Conservation (phyloP, 2,888 invertebrate genomes). For the Salpingus planirostris region DNA sequence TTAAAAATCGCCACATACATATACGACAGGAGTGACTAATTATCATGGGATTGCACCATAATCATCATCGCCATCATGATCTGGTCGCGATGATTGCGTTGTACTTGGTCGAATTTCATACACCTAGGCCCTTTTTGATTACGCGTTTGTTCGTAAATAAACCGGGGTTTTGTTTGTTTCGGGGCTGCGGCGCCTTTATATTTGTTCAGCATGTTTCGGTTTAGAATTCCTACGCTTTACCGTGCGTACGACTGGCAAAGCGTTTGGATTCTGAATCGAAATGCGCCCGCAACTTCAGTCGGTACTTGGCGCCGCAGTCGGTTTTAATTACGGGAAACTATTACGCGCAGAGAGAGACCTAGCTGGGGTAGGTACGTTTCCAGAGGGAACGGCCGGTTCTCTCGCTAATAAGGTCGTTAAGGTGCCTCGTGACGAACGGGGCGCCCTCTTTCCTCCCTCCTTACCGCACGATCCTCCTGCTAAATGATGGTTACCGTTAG, state of each 20-base stretch:
- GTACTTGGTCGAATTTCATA: too few relatives aligned
- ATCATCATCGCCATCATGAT: too few relatives aligned
- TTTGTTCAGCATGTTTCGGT: slow-evolving; percentile 47
- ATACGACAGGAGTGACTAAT: too few relatives aligned
- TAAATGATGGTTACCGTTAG: slow-evolving; percentile 21
- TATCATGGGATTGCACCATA: too few relatives aligned
- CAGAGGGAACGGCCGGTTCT: background rate
- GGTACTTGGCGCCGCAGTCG: slow-evolving; percentile 1
- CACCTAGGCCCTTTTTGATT: too few relatives aligned
- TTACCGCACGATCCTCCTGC: slow-evolving; percentile 14
- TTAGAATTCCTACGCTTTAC: slow-evolving; percentile 98
- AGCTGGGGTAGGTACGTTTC: slow-evolving; percentile 5
- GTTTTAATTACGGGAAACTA: slow-evolving; percentile 11
- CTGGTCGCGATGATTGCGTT: too few relatives aligned
- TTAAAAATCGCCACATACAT: too few relatives aligned
- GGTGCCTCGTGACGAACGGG: slow-evolving; percentile 9
- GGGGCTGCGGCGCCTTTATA: too few relatives aligned
- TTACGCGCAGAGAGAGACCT: too few relatives aligned
- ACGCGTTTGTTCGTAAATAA: too few relatives aligned
- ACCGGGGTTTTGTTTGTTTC: too few relatives aligned
- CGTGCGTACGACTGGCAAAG: slow-evolving; percentile 72
- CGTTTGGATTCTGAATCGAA: slow-evolving; percentile 91
- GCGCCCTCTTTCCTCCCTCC: slow-evolving; percentile 2
- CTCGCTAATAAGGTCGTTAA: slow-evolving; percentile 12
- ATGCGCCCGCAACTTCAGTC: too few relatives aligned